Base-by-base conservation (phyloP, 2,888 invertebrate genomes). In the Pandemis heparana region DNA sequence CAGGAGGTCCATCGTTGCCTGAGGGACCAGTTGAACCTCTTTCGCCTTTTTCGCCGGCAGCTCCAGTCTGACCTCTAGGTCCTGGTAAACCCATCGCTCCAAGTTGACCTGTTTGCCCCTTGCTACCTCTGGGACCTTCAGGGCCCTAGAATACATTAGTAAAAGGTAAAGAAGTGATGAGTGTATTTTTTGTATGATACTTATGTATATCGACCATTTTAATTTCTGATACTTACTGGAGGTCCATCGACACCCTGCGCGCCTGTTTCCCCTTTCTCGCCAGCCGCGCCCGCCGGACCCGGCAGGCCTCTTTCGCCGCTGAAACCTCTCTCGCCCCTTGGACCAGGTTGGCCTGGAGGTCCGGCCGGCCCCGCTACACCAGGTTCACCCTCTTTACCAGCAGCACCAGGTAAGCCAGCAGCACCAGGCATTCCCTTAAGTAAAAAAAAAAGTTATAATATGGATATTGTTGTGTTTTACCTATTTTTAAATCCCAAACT, bases 331-430 rank as follows among this genome's bases (percentile, higher is more conserved):
- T 95, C 95, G 0, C 97, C 97, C 41, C 96, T 92, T 3, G 96
- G 94, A 10, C 97, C 97, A 1, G 94, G 86, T 0, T 94, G 87
- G 0, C 97, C 97, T 0, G 95, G 89, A 0, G 95, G 93, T 0
- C 96, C 96, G 1, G 94, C 87, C 0, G 95, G 95, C 0, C 97
- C 97, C 69, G 96, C 96, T 12, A 96, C 84, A 0, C 97, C 97
- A 1, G 95, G 89, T 83, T 96, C 97, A 3, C 98, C 98, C 86
- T 98, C 97, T 89, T 97, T 97, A n/a, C 97, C 97, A 0, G 96
- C 95, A 8, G 95, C 86, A 0, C 98, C 98, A 2, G 96, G 95
- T 82, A 95, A 95, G 1, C 97, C 97, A 46, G 96, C 95, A 51
- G 96, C 87, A 75, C 97, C 97, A 18, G 97, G 97, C 83, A 97